phyloP scores from a whole-genome alignment of 1,140 invertebrate species.

The Camponotus floridanus region DNA sequence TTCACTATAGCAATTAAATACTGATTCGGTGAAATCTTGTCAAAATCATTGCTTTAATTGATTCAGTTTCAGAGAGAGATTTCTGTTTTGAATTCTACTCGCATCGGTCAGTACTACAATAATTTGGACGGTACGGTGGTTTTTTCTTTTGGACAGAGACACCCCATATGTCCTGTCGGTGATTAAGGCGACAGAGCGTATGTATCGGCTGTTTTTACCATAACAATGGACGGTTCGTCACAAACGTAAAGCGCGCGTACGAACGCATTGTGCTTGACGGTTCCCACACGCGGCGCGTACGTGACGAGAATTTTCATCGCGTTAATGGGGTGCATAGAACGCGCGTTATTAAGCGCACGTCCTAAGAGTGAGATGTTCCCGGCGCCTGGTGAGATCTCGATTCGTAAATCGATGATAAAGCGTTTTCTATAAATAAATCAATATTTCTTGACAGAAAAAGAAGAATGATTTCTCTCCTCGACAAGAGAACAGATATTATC shows the following conservation, averaged over 20 bases:
- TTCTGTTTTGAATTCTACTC: neutral
- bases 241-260: conserved; percentile 64
- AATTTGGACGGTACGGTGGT: conserved; percentile 1
- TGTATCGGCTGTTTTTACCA: conserved; percentile 72
- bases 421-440: neutral
- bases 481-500: too few species aligned
- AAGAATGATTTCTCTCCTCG: too few species aligned
- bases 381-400: neutral
- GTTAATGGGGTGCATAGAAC: conserved; percentile 72
- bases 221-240: conserved; percentile 77
- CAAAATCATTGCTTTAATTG: too few species aligned
- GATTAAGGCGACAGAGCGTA: conserved; percentile 65
- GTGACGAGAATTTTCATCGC: conserved; percentile 75
- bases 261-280: conserved; percentile 69
- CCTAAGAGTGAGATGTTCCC: neutral
- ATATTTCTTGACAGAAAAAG: neutral
- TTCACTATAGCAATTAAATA: too few species aligned
- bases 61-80: too few species aligned
- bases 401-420: neutral
- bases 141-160: neutral
- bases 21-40: too few species aligned
- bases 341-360: conserved; percentile 33
- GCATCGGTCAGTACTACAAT: neutral
- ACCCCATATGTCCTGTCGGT: conserved; percentile 36
- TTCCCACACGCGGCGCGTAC: conserved; percentile 76